Evolutionary conservation across 1,140 invertebrate species (phyloP).

Genomic region (Tetramorium simillimum): DNA sequence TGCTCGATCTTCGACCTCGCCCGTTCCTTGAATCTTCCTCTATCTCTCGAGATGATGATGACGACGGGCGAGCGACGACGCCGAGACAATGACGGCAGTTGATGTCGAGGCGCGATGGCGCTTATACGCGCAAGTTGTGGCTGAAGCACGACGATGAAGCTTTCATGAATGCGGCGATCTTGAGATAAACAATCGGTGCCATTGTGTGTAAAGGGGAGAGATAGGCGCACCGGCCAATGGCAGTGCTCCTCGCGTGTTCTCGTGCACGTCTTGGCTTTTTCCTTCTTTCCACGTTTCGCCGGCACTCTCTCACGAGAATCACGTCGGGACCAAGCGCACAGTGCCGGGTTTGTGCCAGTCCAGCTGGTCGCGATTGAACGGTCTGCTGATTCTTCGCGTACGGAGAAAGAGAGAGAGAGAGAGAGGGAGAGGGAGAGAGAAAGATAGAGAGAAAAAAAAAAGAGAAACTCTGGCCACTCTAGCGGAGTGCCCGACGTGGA

Average conservation of each 20-base stretch:
- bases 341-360: conserved; percentile 58
- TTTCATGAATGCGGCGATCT: conserved; percentile 68
- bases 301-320: conserved; percentile 45
- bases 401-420: conserved; percentile 12
- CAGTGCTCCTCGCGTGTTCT: conserved; percentile 23
- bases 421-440: background rate
- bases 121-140: conserved; percentile 3
- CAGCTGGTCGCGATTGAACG: conserved; percentile 70
- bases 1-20: conserved; percentile 65
- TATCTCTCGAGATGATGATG: conserved; percentile 63
- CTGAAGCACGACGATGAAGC: conserved; percentile 58
- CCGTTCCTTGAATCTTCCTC: conserved; percentile 56
- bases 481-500: conserved; percentile 34
- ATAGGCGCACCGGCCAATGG: background rate
- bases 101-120: conserved; percentile 55
- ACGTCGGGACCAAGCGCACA: conserved; percentile 49
- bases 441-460: background rate
- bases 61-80: conserved; percentile 19
- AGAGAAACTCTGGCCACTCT: conserved; percentile 15
- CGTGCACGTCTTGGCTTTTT: conserved; percentile 63
- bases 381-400: conserved; percentile 41
- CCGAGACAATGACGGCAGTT: conserved; percentile 66
- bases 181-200: conserved; percentile 74
- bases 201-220: conserved; percentile 61
- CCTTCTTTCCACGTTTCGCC: conserved; percentile 45